A percentile compares a stretch with the other conserved stretches of the same genome.
These are phyloP conservation scores for Felis chaus DNA, from an alignment of 2,113 vertebrate species.

Conservation along the genomic window DNA sequence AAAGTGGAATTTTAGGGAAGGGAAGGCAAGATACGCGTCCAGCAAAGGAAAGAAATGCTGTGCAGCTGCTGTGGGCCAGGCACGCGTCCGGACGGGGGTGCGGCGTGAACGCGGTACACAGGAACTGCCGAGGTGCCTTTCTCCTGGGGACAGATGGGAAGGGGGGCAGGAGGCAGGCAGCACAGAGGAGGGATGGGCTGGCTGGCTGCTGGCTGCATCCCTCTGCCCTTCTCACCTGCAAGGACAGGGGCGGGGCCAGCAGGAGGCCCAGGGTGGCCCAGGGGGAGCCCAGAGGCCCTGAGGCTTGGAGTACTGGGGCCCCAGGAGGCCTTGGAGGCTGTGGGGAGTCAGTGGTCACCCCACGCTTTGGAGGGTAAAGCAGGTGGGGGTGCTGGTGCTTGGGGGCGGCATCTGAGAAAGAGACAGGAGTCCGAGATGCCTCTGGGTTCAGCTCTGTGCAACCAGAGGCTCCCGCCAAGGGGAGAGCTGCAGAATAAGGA, in stretches of 20 bases:
- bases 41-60: rapidly evolving
- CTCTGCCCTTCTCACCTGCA: too few relatives aligned
- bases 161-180: too few relatives aligned
- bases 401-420: not conserved
- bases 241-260: too few relatives aligned
- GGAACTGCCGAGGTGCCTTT: not conserved
- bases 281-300: too few relatives aligned
- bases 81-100: not conserved
- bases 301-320: too few relatives aligned
- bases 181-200: not conserved
- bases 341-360: rapidly evolving
- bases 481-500: too few relatives aligned
- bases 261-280: too few relatives aligned
- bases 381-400: too few relatives aligned
- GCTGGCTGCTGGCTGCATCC: too few relatives aligned
- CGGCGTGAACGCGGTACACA: not conserved
- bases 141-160: not conserved
- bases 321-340: too few relatives aligned
- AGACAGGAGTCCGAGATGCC: not conserved
- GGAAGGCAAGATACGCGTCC: not conserved
- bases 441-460: not conserved
- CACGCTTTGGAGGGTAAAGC: rapidly evolving
- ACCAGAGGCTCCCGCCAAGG: not conserved
- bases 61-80: not conserved
- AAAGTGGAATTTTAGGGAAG: not conserved